Percentiles rank a stretch among this genome's conserved stretches.
Conservation (phyloP, 2,797 vertebrate genomes). For the Labroides dimidiatus region DNA sequence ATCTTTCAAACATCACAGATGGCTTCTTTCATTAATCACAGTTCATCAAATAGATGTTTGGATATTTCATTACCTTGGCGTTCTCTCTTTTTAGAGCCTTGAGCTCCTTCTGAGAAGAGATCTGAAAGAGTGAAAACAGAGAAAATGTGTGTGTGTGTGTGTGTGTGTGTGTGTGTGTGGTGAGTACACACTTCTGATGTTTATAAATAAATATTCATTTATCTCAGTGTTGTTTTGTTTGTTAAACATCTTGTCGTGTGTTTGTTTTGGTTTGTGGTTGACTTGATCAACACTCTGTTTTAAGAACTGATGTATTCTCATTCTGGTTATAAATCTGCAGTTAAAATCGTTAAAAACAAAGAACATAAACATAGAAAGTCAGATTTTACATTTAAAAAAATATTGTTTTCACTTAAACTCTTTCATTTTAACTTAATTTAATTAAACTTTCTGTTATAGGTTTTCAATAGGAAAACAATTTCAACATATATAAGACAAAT, state of each 20-base stretch:
- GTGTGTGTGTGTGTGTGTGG: too few relatives aligned
- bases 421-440: too few relatives aligned
- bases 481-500: too few relatives aligned
- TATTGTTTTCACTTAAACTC: too few relatives aligned
- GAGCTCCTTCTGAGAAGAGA: constrained; percentile 50
- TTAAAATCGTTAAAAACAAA: too few relatives aligned
- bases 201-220: background rate
- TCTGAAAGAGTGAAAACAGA: constrained; percentile 40
- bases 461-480: too few relatives aligned
- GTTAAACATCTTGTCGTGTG: too few relatives aligned
- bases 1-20: background rate
- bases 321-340: background rate
- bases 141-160: too few relatives aligned
- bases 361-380: too few relatives aligned
- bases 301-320: background rate
- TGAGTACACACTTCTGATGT: background rate
- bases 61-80: constrained; percentile 56
- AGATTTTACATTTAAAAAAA: too few relatives aligned
- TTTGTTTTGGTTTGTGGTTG: background rate
- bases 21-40: background rate
- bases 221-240: background rate
- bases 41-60: background rate
- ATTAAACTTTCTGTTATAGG: too few relatives aligned
- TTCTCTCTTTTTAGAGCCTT: constrained; percentile 60
- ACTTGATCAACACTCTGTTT: background rate